Conservation (phyloP, 2,888 invertebrate genomes). For the Gandaritis pyraliata region DNA sequence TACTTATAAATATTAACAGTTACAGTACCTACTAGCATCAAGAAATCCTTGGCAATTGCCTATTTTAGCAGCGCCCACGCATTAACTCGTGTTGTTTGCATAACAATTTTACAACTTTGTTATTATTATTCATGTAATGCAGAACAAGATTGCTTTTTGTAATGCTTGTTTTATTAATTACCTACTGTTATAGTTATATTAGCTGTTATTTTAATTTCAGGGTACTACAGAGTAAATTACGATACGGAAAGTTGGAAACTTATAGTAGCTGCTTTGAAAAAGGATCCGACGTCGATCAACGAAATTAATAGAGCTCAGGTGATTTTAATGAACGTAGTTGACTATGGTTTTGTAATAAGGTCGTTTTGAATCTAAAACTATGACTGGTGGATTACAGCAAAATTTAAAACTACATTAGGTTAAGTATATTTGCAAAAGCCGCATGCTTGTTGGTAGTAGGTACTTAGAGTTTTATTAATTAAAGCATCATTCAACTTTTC, state of each 20-base stretch:
- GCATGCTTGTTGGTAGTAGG: too few relatives aligned
- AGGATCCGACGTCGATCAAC: constrained; percentile 60
- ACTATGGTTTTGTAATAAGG: too few relatives aligned
- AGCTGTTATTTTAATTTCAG: constrained; percentile 56
- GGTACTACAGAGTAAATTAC: constrained; percentile 86
- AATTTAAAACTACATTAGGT: too few relatives aligned
- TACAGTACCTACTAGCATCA: constrained; percentile 10
- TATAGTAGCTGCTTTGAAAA: constrained; percentile 75
- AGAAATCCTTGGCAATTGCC: constrained; percentile 62
- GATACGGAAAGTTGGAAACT: constrained; percentile 79
- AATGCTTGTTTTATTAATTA: too few relatives aligned
- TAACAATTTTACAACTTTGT: constrained; percentile 16
- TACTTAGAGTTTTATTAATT: too few relatives aligned
- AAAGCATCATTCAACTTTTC: too few relatives aligned
- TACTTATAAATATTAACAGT: constrained; percentile 44
- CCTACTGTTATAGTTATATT: too few relatives aligned
- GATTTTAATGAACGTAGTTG: constrained; percentile 9
- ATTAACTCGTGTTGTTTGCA: constrained; percentile 31
- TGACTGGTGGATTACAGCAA: too few relatives aligned
- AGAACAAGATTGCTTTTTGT: constrained; percentile 11
- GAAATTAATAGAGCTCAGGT: constrained; percentile 82
- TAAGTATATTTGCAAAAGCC: too few relatives aligned
- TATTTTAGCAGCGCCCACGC: constrained; percentile 59
- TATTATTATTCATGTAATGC: constrained; percentile 18
- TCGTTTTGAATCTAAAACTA: too few relatives aligned